A percentile compares a stretch with the other conserved stretches of the same genome.
Evolutionary conservation across 2,797 vertebrate species (phyloP).

Genomic region (Oreonectes daqikongensis): DNA sequence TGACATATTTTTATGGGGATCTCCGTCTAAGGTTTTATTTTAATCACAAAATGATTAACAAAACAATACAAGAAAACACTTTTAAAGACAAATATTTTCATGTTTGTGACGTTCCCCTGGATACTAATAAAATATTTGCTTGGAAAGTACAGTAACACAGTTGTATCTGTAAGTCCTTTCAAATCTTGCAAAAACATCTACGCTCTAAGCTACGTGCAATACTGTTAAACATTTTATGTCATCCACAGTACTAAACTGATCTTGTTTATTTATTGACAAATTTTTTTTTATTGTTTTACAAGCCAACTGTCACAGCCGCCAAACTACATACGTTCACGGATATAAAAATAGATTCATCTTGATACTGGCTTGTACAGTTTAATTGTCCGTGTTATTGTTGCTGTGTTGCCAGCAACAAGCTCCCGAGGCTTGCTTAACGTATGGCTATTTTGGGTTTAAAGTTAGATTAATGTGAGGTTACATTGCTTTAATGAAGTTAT

Average conservation of each 20-base stretch:
- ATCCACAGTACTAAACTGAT: not conserved
- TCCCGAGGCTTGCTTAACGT: not conserved
- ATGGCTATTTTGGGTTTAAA: not conserved
- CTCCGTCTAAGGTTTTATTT: too few relatives aligned
- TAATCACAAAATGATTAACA: not conserved
- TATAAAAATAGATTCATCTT: not conserved
- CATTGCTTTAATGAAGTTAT: not conserved
- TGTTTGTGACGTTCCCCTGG: too few relatives aligned
- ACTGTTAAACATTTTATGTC: not conserved
- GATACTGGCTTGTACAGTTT: conserved; percentile 6
- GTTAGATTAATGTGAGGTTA: conserved; percentile 7
- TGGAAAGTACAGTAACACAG: not conserved
- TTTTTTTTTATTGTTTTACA: not conserved
- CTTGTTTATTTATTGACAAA: not conserved
- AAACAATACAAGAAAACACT: not conserved
- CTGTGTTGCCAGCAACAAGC: conserved; percentile 4
- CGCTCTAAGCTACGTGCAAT: not conserved
- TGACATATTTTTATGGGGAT: not conserved
- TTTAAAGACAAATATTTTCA: not conserved
- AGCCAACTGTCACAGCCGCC: not conserved
- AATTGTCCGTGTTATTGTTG: not conserved
- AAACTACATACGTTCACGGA: not conserved
- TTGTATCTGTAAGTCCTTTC: not conserved
- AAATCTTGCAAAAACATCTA: not conserved
- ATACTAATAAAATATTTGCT: too few relatives aligned